Evolutionary conservation across 2,113 vertebrate species (phyloP).

Genomic region (Malurus melanocephalus): DNA sequence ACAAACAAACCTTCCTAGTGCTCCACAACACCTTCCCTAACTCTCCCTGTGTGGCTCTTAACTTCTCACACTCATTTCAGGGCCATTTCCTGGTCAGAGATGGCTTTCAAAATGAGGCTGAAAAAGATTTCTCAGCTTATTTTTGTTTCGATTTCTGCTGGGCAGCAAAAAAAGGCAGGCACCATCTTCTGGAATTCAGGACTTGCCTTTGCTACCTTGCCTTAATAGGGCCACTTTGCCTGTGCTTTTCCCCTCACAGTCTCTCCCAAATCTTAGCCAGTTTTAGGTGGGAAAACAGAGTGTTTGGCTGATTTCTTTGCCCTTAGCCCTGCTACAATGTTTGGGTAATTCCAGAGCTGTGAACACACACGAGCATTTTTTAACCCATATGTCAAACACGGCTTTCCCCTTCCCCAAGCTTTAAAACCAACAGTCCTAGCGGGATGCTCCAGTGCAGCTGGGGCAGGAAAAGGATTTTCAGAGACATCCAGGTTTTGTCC

Average conservation of each 20-base stretch:
- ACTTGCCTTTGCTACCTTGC: not conserved
- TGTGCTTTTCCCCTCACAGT: not conserved
- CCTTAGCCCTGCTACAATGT: not conserved
- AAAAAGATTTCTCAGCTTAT: not conserved
- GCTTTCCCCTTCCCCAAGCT: not conserved
- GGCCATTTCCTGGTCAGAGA: slow-evolving; percentile 13
- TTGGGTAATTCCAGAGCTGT: not conserved
- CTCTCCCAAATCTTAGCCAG: not conserved
- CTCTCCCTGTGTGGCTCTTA: not conserved
- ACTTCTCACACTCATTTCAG: slow-evolving; percentile 42
- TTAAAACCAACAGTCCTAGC: not conserved
- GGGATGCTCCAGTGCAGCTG: not conserved
- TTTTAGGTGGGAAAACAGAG: not conserved
- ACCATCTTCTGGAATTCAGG: not conserved
- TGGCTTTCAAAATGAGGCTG: slow-evolving; percentile 27
- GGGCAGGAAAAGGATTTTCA: not conserved
- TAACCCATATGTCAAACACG: not conserved
- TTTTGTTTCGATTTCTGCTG: slow-evolving; percentile 36
- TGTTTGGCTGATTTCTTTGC: not conserved
- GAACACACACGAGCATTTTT: not conserved
- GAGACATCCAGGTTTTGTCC: not conserved
- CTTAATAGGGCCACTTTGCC: not conserved
- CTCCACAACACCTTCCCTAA: not conserved
- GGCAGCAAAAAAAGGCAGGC: not conserved
- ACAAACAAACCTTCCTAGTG: slow-evolving; percentile 29